Percentiles rank a stretch among this genome's conserved stretches.
Evolutionary conservation across 2,888 invertebrate genomes (phyloP).

Genomic region (Chrysodeixis includens): DNA sequence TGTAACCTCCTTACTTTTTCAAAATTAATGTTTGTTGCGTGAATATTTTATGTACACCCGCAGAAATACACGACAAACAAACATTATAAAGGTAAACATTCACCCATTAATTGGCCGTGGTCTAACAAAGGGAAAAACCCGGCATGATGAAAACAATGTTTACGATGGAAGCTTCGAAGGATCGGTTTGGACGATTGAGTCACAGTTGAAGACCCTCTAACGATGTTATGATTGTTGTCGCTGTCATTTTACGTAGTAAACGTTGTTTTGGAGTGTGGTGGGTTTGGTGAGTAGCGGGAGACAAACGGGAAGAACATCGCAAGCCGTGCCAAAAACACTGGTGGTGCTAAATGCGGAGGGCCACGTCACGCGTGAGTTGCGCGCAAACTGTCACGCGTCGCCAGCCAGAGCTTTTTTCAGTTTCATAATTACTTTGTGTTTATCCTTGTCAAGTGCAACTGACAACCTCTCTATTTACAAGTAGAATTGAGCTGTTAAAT

Average conservation of each 20-base stretch:
- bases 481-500: slow-evolving; percentile 21
- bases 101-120: slow-evolving; percentile 15
- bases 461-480: slow-evolving; percentile 43
- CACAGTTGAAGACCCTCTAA: slow-evolving; percentile 45
- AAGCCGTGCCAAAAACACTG: slow-evolving; percentile 80
- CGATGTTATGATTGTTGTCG: slow-evolving; percentile 53
- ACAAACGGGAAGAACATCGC: slow-evolving; percentile 78
- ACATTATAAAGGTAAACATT: slow-evolving; percentile 27
- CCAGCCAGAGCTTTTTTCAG: slow-evolving; percentile 53
- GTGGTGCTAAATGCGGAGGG: slow-evolving; percentile 79
- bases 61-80: slow-evolving; percentile 21
- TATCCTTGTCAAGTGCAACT: slow-evolving; percentile 50
- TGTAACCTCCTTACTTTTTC: slow-evolving; percentile 42
- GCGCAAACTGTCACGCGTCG: slow-evolving; percentile 69
- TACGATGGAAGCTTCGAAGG: slow-evolving; percentile 31
- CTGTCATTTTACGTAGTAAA: slow-evolving; percentile 57
- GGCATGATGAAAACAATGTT: slow-evolving; percentile 25
- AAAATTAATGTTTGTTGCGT: slow-evolving; percentile 32
- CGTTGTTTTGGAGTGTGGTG: slow-evolving; percentile 40
- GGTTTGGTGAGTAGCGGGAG: slow-evolving; percentile 59
- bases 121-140: slow-evolving; percentile 36
- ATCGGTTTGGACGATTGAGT: slow-evolving; percentile 42
- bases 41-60: slow-evolving; percentile 16
- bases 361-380: slow-evolving; percentile 74
- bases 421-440: slow-evolving; percentile 63